Conservation (phyloP, 2,888 invertebrate species). For the Acholoe squamosa region DNA sequence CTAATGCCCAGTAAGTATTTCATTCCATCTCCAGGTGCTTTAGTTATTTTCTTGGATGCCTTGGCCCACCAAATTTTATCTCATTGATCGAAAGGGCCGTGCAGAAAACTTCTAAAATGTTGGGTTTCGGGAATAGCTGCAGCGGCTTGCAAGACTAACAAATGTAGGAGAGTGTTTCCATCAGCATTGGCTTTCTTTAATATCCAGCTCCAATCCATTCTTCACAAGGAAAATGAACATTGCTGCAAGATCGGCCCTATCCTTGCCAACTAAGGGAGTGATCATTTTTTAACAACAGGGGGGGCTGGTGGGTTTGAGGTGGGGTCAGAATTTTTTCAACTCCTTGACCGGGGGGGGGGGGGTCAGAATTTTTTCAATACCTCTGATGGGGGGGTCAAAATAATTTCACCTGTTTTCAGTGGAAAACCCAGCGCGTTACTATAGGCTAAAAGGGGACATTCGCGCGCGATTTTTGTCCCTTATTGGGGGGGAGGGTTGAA, state of each 20-base stretch:
- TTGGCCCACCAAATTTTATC: neutral
- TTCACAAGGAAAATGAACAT: neutral
- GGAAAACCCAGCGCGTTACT: too few relatives aligned
- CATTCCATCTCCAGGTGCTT: neutral
- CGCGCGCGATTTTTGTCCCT: too few relatives aligned
- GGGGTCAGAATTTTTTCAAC: too few relatives aligned
- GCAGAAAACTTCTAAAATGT: neutral
- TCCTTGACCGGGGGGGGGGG: too few relatives aligned
- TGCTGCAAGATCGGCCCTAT: neutral
- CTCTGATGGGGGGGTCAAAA: too few relatives aligned
- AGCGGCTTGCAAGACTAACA: neutral
- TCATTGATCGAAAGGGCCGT: neutral
- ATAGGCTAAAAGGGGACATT: too few relatives aligned
- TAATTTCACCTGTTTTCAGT: too few relatives aligned
- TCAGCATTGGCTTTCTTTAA: neutral
- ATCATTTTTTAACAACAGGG: too few relatives aligned
- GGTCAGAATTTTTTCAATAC: too few relatives aligned
- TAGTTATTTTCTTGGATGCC: too few relatives aligned
- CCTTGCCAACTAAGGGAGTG: neutral
- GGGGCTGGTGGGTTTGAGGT: too few relatives aligned
- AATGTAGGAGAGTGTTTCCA: constrained; percentile 6
- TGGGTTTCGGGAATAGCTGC: neutral
- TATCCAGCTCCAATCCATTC: neutral
- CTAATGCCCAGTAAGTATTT: neutral
- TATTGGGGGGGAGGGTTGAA: too few relatives aligned